Base-by-base conservation (phyloP, 2,113 vertebrate species). In the Alouatta palliata region DNA sequence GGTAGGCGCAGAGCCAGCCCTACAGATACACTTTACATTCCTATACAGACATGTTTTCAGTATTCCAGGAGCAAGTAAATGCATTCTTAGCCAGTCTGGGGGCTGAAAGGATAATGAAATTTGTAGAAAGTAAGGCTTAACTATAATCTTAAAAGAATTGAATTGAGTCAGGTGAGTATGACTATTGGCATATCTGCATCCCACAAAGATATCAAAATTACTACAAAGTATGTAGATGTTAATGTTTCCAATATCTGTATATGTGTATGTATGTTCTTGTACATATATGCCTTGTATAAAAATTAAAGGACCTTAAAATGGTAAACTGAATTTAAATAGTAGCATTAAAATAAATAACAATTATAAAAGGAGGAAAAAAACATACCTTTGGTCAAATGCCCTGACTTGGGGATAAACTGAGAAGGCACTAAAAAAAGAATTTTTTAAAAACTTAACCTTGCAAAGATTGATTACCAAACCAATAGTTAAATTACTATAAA, bases 221-320 rank as follows among this genome's bases (percentile, higher is more conserved):
- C 32, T 20, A 70, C 9, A 49, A 83, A 91, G 81, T 70, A 64
- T 6, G 3, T 90, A 92, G 23, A 10, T 66, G 19, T 66, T 49
- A 68, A 68, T 86, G 40, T 85, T 47, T 8, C 19, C 70, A 81
- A 52, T 93, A 37, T 58, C 2, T 56, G 4, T 47, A 20, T 43
- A 66, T 85, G 8, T 66, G 40, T 93, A 37, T 89, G 5, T 64
- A 21, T 52, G 0, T 37, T 20, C 32, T 47, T 56, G 32, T 10
- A 43, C 47, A 47, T 27, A 43, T 37, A 75, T 58, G 8, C 20
- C 35, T 71, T 82, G 32, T 13, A 11, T 90, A 52, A 61, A 58
- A 52, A 37, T 84, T 80, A 20, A 75, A 94, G 56, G 81, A 75
- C 35, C 56, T 86, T 80, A 94, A 90, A 94, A 70, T 76, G 49